Evolutionary conservation across 2,797 vertebrate genomes (phyloP).

Genomic region (Diceros bicornis): DNA sequence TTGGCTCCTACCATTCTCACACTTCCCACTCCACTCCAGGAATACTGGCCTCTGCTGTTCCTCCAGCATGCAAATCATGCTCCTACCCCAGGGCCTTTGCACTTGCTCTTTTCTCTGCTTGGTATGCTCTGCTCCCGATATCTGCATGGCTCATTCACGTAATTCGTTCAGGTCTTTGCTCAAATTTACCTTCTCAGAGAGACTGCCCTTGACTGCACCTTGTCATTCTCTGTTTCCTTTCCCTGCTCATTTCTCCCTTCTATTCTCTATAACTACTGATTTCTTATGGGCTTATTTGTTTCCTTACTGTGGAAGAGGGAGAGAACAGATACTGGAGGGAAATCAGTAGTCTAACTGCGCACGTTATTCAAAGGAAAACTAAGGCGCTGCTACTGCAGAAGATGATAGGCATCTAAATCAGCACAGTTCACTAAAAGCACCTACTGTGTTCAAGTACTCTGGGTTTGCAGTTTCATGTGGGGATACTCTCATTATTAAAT

Average conservation of each 20-base stretch:
- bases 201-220: not conserved
- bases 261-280: no score
- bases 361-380: not conserved
- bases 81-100: constrained; percentile 33
- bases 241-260: not conserved
- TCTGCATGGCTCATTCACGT: not conserved
- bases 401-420: no score
- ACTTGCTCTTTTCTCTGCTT: not conserved
- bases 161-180: not conserved
- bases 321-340: not conserved
- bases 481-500: not conserved
- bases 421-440: not conserved
- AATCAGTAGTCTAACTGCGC: not conserved
- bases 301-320: not conserved
- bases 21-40: not conserved
- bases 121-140: not conserved
- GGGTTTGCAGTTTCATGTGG: not conserved
- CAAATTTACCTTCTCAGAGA: not conserved
- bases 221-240: not conserved
- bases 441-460: not conserved
- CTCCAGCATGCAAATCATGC: not conserved
- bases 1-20: not conserved
- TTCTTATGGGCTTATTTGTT: not conserved
- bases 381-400: not conserved
- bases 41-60: not conserved